phyloP scores from a whole-genome alignment of 2,113 vertebrate species.

The Arenaria interpres region DNA sequence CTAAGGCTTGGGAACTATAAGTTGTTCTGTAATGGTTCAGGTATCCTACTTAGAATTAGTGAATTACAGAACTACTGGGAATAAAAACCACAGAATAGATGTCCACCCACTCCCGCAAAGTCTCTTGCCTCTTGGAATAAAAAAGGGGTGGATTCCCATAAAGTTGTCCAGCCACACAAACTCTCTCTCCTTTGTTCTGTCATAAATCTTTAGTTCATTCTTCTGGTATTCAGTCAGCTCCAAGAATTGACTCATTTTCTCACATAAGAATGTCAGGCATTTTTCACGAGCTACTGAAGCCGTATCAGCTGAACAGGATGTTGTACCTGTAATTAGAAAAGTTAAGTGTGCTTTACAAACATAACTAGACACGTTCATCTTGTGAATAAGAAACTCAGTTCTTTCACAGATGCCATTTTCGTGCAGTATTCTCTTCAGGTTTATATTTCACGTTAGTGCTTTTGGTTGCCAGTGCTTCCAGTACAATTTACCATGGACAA shows the following conservation, averaged over 20 bases:
- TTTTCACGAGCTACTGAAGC: constrained; percentile 80
- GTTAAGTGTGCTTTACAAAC: not conserved
- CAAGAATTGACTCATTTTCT: constrained; percentile 78
- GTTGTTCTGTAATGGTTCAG: not conserved
- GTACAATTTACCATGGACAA: not conserved
- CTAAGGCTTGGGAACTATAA: not conserved
- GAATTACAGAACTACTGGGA: not conserved
- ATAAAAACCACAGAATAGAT: not conserved
- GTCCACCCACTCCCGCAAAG: not conserved
- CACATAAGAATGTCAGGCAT: constrained; percentile 84
- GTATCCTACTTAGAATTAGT: not conserved
- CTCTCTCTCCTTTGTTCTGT: constrained; percentile 77
- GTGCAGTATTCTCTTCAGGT: not conserved
- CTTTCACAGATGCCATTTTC: not conserved
- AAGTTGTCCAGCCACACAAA: constrained; percentile 83
- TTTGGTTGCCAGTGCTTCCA: not conserved
- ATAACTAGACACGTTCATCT: not conserved
- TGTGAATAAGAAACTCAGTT: not conserved
- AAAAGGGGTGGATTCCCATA: constrained; percentile 94
- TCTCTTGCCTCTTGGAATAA: constrained; percentile 86
- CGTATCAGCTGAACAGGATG: constrained; percentile 77
- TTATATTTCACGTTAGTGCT: not conserved
- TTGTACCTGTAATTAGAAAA: constrained; percentile 80
- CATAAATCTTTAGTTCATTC: constrained; percentile 86
- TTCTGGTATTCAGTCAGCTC: constrained; percentile 79